A percentile compares a stretch with the other conserved stretches of the same genome.
phyloP scores from a whole-genome alignment of 1,140 invertebrate genomes.

The Cyclargus thomasi region DNA sequence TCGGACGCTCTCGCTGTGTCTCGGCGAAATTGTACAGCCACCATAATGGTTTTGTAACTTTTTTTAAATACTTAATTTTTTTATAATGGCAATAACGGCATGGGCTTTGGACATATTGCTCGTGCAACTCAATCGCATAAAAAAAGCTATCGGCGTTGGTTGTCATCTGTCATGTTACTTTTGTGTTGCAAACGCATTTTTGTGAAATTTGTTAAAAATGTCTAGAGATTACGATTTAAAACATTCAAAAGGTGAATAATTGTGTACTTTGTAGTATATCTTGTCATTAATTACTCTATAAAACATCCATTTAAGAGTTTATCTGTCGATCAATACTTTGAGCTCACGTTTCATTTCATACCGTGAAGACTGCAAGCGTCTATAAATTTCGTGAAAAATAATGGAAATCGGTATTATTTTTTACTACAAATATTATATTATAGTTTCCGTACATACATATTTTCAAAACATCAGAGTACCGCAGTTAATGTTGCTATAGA shows the following conservation, averaged over 20 bases:
- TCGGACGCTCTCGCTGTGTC: too few relatives aligned
- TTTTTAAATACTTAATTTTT: too few relatives aligned
- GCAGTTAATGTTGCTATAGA: too few relatives aligned
- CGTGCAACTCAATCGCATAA: neutral
- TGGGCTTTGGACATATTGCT: neutral
- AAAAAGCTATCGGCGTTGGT: slow-evolving; percentile 4
- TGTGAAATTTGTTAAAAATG: slow-evolving; percentile 12
- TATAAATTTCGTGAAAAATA: neutral
- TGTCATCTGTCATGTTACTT: slow-evolving; percentile 5
- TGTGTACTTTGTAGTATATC: neutral
- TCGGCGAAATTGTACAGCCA: too few relatives aligned
- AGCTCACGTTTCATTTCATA: neutral
- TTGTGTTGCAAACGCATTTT: neutral
- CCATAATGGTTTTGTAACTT: too few relatives aligned
- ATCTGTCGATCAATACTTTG: neutral
- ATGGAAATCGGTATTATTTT: neutral
- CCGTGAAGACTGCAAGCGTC: neutral
- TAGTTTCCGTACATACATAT: too few relatives aligned
- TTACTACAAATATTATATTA: too few relatives aligned
- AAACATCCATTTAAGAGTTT: neutral
- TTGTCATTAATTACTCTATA: neutral
- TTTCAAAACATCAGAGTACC: too few relatives aligned
- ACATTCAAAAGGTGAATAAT: slow-evolving; percentile 1
- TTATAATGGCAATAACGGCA: too few relatives aligned
- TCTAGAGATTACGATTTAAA: slow-evolving; percentile 9